Conservation (phyloP, 2,888 invertebrate genomes). For the Norana najaformis region DNA sequence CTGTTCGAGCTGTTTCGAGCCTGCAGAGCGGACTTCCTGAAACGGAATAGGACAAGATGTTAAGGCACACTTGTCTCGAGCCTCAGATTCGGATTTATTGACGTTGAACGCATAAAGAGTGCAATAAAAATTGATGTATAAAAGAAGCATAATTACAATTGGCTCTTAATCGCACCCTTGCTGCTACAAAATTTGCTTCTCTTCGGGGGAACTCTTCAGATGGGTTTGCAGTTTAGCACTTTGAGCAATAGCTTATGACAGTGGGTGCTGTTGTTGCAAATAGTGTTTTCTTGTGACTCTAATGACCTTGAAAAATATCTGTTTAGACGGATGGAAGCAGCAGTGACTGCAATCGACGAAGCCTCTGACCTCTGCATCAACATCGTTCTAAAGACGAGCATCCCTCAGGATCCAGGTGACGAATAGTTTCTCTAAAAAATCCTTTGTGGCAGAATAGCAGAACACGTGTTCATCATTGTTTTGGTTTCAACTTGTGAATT, state of each 20-base stretch:
- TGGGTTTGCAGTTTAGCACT: neutral
- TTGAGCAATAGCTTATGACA: too few species aligned
- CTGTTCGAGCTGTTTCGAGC: too few species aligned
- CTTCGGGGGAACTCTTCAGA: neutral
- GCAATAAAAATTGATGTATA: too few species aligned
- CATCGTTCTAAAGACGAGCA: conserved; percentile 46
- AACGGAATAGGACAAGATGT: too few species aligned
- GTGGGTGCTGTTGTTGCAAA: neutral
- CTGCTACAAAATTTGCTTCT: neutral
- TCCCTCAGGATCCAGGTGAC: neutral
- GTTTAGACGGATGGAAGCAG: conserved; percentile 50
- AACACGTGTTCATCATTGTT: too few species aligned
- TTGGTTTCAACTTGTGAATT: neutral
- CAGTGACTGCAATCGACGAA: conserved; percentile 45
- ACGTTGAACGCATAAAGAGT: too few species aligned
- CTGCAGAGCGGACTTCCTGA: too few species aligned
- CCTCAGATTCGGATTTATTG: too few species aligned
- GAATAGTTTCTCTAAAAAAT: neutral
- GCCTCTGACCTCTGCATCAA: conserved; percentile 50
- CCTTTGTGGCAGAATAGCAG: neutral
- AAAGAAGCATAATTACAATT: neutral
- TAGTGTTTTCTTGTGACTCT: neutral
- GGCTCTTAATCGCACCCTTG: neutral
- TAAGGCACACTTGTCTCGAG: too few species aligned
- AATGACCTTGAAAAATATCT: neutral